Evolutionary conservation across 2,888 invertebrate genomes (phyloP).

Genomic region (Amblyjoppa fuscipennis): DNA sequence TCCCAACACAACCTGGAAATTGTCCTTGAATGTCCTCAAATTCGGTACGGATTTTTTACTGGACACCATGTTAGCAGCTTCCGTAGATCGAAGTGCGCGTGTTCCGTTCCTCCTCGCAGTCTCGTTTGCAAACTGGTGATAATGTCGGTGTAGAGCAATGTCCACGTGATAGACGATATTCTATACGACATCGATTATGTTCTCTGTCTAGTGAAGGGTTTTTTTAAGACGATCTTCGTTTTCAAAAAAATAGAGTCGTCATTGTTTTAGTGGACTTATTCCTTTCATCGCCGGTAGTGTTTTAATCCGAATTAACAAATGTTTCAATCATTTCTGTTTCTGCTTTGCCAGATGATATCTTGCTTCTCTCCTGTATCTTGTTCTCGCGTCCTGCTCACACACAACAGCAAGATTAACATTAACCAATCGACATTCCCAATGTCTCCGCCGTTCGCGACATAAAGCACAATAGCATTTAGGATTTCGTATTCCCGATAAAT

Average conservation of each 20-base stretch:
- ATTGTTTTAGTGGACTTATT: neutral
- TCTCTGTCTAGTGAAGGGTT: neutral
- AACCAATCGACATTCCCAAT: conserved; percentile 12
- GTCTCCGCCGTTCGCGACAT: conserved; percentile 23
- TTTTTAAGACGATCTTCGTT: neutral
- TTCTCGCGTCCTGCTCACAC: neutral
- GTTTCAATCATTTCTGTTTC: neutral
- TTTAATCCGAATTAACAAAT: neutral
- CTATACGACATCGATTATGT: conserved; percentile 17
- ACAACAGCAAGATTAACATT: conserved; percentile 19
- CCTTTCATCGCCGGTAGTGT: neutral
- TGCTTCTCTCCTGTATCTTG: conserved; percentile 9
- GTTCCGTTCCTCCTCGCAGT: conserved; percentile 13
- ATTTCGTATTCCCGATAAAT: conserved; percentile 7
- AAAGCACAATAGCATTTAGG: conserved; percentile 46
- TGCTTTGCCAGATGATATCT: conserved; percentile 20
- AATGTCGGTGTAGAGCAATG: conserved; percentile 14
- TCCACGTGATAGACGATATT: conserved; percentile 46
- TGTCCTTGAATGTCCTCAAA: no score
- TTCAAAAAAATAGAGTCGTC: neutral
- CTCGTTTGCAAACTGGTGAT: conserved; percentile 7
- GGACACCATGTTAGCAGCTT: conserved; percentile 26
- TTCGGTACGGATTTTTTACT: no score
- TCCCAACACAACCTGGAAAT: no score
- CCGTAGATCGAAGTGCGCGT: conserved; percentile 51